Base-by-base conservation (phyloP, 2,888 invertebrate species). In the Machimus rusticus region DNA sequence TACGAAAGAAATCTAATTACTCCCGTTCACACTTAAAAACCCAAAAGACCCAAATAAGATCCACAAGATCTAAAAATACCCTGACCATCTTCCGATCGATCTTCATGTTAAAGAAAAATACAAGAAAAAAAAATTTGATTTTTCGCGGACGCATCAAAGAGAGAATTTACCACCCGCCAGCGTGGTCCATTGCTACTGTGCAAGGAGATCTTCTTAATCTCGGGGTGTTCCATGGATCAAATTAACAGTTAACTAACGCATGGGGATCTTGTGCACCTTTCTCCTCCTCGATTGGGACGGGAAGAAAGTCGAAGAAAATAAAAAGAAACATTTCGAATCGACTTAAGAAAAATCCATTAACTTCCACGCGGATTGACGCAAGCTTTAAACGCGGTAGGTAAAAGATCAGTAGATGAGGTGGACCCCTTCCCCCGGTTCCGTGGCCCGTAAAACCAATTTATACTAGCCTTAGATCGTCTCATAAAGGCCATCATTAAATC, bases 401-500 rank as follows among this genome's bases (percentile, higher is more conserved):
- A 19, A 55, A n/a, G 55, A 46, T 46, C 19, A 9, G 19, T 55
- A 9, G n/a, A n/a, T 5, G 5, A n/a, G 28, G 28, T 74, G 31
- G 31, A 31, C 39, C 39, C 14, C 43, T 39, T n/a, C 77, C 74
- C n/a, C n/a, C n/a, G n/a, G n/a, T n/a, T n/a, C n/a, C n/a, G n/a
- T n/a, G n/a, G n/a, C n/a, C n/a, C 51, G 5, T n/a, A 16, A 51
- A 51, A 39, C 2, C 14, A 2, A 82, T 82, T 82, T 19, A 51
- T 16, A 12, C 55, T 2, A 84, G 37, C 84, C 34, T 23, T 84
- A 39, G 37, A 31, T 57, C 37, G 28, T 4, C 74, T 84, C 74
- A 84, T 84, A 39, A n/a, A 39, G 85, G 74, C 31, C 46, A 85
- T 85, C 74, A 74, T 85, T 85, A 85, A 85, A 85, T 74, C 74